Conservation (phyloP, 2,888 invertebrate genomes). For the Agrypnus murinus region DNA sequence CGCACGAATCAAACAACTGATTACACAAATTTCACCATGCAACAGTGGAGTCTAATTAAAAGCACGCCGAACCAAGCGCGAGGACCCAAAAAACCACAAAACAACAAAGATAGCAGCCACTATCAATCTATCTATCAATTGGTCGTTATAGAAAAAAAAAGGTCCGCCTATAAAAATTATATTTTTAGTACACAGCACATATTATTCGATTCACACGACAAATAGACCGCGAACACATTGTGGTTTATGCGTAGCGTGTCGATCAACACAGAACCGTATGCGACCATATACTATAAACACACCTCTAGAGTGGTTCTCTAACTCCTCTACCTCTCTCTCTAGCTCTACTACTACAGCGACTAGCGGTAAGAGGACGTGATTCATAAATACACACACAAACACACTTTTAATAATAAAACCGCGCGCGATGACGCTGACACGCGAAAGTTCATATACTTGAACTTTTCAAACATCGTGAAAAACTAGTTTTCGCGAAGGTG, state of each 20-base stretch:
- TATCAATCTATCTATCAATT: slow-evolving; percentile 31
- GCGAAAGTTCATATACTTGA: slow-evolving; percentile 49
- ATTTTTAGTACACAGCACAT: slow-evolving; percentile 16
- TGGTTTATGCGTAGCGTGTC: not conserved
- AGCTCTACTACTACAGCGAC: not conserved
- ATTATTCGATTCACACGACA: slow-evolving; percentile 35
- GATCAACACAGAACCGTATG: no score
- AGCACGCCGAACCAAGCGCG: slow-evolving; percentile 1
- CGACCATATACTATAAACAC: slow-evolving; percentile 13
- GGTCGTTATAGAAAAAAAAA: slow-evolving; percentile 31
- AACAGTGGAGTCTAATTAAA: slow-evolving; percentile 27
- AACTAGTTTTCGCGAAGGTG: slow-evolving; percentile 21
- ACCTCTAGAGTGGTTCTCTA: no score
- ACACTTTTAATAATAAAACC: no score
- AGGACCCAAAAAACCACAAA: not conserved
- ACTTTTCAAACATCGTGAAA: slow-evolving; percentile 38
- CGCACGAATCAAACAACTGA: slow-evolving; percentile 7
- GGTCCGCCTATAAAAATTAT: not conserved
- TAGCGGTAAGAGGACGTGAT: slow-evolving; percentile 31
- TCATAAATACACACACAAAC: slow-evolving; percentile 32
- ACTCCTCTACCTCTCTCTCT: no score
- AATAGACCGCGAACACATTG: slow-evolving; percentile 45
- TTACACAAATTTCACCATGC: slow-evolving; percentile 29
- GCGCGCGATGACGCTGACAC: slow-evolving; percentile 34
- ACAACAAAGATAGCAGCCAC: slow-evolving; percentile 14